Base-by-base conservation (phyloP, 2,113 vertebrate species). In the Ctenomys sociabilis region DNA sequence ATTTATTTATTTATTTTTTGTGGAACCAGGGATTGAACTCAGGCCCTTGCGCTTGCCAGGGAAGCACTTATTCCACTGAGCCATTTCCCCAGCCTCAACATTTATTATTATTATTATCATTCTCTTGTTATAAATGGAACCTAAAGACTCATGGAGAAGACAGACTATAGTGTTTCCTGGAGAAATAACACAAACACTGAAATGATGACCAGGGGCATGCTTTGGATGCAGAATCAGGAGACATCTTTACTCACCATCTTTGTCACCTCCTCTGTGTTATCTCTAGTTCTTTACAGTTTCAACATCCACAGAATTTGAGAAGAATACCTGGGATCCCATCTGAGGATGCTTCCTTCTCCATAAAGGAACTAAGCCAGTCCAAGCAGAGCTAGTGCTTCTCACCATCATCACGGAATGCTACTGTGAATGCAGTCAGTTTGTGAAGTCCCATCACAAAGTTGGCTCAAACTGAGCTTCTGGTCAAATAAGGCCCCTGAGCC, bases 401-500 rank as follows among this genome's bases (percentile, higher is more conserved):
- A 35, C 6, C 19, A 52, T 63, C 43, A 6, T 80, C 83, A 43
- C 66, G 93, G 28, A 37, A 17, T 22, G 54, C 93, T 86, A 63
- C 73, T 61, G 49, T 83, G 37, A 93, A 37, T 8, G 22, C 70
- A 40, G 57, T 78, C 64, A 77, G 49, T 59, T 40, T 87, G n/a
- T 49, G 75, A 28, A 88, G 64, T 61, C 59, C 0, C n/a, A 57
- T 82, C 84, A 37, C 84, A 59, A 43, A 73, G 40, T n/a, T 93
- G 93, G 95, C 57, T 96, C 37, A 28, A 72, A 57, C 12, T 8
- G 28, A 90, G 37, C 30, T 77, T 78, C 94, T 72, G 73, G 78
- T 95, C 91, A 94, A 95, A 90, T 72, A 92, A 90, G 89, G 96
- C 81, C 75, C 77, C 45, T 85, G 87, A 82, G 32, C 35, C 81